Evolutionary conservation across 2,888 invertebrate species (phyloP).

Genomic region (Thymelicus acteon): DNA sequence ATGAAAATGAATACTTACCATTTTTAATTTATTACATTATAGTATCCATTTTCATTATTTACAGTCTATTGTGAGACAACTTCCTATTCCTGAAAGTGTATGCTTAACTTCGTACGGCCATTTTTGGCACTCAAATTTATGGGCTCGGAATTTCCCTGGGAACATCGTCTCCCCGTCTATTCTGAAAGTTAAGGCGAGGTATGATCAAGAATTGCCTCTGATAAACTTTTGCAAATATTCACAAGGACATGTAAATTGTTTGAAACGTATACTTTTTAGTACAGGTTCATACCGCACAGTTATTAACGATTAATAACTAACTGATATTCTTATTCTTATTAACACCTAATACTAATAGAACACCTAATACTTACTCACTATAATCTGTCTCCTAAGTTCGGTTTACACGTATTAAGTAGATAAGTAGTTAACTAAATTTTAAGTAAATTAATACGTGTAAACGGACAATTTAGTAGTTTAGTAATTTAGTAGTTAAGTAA

Average conservation of each 20-base stretch:
- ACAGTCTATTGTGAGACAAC: neutral
- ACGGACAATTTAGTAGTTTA: too few relatives aligned
- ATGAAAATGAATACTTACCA: too few relatives aligned
- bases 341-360: too few relatives aligned
- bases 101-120: conserved; percentile 27
- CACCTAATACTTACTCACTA: too few relatives aligned
- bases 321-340: too few relatives aligned
- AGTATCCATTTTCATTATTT: neutral
- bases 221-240: conserved; percentile 32
- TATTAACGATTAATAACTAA: neutral
- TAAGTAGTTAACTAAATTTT: too few relatives aligned
- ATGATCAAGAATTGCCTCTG: conserved; percentile 34
- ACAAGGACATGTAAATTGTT: conserved; percentile 17
- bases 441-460: too few relatives aligned
- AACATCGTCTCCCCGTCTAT: conserved; percentile 32
- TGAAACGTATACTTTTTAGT: neutral
- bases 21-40: too few relatives aligned
- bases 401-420: too few relatives aligned
- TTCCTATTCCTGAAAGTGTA: conserved; percentile 8
- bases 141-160: conserved; percentile 22
- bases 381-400: too few relatives aligned
- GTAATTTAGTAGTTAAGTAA: too few relatives aligned
- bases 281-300: neutral
- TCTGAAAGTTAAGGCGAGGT: conserved; percentile 30
- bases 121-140: conserved; percentile 37